Percentiles rank a stretch among this genome's conserved stretches.
These are phyloP conservation scores for Melangyna quadrimaculata DNA, from an alignment of 2,888 invertebrate genomes.

Conservation along the genomic window DNA sequence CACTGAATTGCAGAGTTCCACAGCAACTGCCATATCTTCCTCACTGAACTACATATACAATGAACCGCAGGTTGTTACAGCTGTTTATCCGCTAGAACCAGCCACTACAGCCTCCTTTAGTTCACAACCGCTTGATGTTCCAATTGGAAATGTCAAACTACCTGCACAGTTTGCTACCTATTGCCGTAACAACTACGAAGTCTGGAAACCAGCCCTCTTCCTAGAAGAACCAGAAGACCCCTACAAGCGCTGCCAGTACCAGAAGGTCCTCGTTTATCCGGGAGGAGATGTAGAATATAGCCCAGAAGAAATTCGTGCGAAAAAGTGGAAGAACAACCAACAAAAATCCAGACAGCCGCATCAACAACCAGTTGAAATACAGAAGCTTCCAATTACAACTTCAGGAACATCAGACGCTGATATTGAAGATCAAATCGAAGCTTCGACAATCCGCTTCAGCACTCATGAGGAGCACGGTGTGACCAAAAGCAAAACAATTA, in stretches of 20 bases:
- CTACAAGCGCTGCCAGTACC: constrained; percentile 79
- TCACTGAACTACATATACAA: constrained; percentile 70
- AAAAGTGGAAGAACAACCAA: constrained; percentile 74
- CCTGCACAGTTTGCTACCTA: constrained; percentile 78
- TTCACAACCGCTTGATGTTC: constrained; percentile 37
- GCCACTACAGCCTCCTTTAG: neutral
- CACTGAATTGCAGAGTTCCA: constrained; percentile 70
- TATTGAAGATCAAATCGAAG: constrained; percentile 78
- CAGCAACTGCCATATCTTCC: constrained; percentile 72
- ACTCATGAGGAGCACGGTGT: constrained; percentile 77
- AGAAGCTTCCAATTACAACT: neutral
- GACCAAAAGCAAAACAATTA: constrained; percentile 79
- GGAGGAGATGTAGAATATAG: constrained; percentile 79
- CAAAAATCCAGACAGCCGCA: constrained; percentile 47
- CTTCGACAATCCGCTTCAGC: constrained; percentile 78
- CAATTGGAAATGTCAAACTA: constrained; percentile 76
- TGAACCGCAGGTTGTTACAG: constrained; percentile 46
- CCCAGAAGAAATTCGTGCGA: constrained; percentile 79
- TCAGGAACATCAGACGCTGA: constrained; percentile 61
- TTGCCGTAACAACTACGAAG: constrained; percentile 79
- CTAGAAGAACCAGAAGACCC: constrained; percentile 80
- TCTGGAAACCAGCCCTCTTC: constrained; percentile 80
- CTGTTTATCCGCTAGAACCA: constrained; percentile 31
- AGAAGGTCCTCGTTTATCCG: constrained; percentile 79
- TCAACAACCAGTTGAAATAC: constrained; percentile 11